A percentile compares a stretch with the other conserved stretches of the same genome.
phyloP scores from a whole-genome alignment of 37 sponge, comb jelly and placozoan genomes.

The Halichondria panicea region DNA sequence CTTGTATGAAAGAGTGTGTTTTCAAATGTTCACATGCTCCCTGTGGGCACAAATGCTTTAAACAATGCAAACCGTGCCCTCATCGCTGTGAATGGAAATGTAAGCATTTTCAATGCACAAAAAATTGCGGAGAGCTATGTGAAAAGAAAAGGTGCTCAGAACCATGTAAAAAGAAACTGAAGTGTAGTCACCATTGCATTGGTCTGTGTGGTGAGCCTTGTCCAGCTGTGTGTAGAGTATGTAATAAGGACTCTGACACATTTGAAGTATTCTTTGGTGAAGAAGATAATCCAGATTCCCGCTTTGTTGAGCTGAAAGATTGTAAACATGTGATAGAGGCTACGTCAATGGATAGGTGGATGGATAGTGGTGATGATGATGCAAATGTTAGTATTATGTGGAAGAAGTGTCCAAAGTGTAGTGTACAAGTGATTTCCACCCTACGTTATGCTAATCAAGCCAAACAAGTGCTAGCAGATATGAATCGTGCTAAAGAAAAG shows the following conservation, averaged over 20 bases:
- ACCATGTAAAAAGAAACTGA: not conserved
- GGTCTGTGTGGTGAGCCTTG: constrained; percentile 51
- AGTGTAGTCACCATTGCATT: constrained; percentile 29
- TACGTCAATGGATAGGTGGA: not conserved
- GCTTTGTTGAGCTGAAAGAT: not conserved
- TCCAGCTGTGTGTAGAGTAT: constrained; percentile 20
- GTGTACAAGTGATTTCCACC: not conserved
- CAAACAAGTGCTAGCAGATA: not conserved
- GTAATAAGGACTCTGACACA: constrained; percentile 7
- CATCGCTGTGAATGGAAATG: constrained; percentile 28
- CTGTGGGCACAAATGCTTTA: constrained; percentile 16
- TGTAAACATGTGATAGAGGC: constrained; percentile 20
- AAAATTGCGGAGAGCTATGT: constrained; percentile 22
- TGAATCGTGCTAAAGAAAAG: not conserved
- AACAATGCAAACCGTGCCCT: constrained; percentile 7
- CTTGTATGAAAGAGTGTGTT: constrained; percentile 13
- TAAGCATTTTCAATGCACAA: constrained; percentile 16
- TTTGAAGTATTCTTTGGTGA: not conserved
- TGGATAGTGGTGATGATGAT: not conserved
- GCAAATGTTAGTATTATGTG: not conserved
- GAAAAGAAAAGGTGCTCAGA: constrained; percentile 11
- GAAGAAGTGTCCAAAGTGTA: not conserved
- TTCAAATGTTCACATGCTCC: constrained; percentile 17
- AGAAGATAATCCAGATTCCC: not conserved
- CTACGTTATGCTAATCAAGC: not conserved